These are phyloP conservation scores for Tiliacea aurago DNA, from an alignment of 2,888 invertebrate species.

Conservation along the genomic window DNA sequence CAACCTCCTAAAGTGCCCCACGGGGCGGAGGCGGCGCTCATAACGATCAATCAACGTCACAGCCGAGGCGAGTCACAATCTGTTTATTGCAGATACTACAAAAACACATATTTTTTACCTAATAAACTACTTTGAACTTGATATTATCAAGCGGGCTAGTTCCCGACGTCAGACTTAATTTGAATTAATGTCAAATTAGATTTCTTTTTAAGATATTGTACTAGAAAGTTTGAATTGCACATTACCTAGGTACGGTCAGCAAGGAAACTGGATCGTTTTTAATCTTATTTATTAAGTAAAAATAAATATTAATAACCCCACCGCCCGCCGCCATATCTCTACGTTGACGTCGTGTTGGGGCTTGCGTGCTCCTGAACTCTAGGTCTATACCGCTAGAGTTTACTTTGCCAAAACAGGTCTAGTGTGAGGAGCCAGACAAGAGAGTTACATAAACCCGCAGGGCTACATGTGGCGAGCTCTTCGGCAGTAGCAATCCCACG, in stretches of 20 bases:
- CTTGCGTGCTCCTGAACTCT: too few relatives aligned
- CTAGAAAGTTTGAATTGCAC: background rate
- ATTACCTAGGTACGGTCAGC: background rate
- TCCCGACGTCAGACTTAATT: background rate
- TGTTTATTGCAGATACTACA: slow-evolving; percentile 34
- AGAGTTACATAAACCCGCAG: too few relatives aligned
- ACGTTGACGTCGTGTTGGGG: too few relatives aligned
- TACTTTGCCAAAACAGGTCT: too few relatives aligned
- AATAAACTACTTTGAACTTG: slow-evolving; percentile 28
- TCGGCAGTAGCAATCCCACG: too few relatives aligned
- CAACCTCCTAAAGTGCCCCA: background rate
- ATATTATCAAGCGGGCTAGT: slow-evolving; percentile 11
- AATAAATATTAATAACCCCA: too few relatives aligned
- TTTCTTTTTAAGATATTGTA: background rate
- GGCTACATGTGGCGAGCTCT: too few relatives aligned
- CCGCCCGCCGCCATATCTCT: too few relatives aligned
- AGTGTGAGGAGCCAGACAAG: too few relatives aligned
- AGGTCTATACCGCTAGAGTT: too few relatives aligned
- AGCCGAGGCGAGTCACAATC: slow-evolving; percentile 31
- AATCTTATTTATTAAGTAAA: too few relatives aligned
- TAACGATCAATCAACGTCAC: slow-evolving; percentile 56
- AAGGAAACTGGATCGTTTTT: too few relatives aligned
- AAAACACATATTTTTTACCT: slow-evolving; percentile 31
- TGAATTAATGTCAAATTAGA: background rate
- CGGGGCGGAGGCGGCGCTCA: slow-evolving; percentile 13